Percentiles rank a stretch among this genome's conserved stretches.
These are phyloP conservation scores for Ceratosolen fusciceps DNA, from an alignment of 1,140 invertebrate genomes.

Conservation along the genomic window DNA sequence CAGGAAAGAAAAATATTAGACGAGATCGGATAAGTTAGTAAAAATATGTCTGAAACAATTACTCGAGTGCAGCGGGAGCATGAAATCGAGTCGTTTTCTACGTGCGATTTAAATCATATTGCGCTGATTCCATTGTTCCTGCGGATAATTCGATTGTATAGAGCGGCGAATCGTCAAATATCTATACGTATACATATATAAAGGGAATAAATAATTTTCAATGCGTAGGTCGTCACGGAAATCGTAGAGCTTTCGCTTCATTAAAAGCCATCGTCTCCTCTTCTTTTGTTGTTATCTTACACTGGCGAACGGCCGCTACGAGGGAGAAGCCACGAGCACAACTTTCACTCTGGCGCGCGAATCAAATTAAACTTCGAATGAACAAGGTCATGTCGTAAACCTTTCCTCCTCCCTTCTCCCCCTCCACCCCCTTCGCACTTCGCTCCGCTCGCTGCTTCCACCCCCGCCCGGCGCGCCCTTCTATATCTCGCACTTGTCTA, in stretches of 20 bases:
- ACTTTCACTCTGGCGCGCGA: constrained; percentile 20
- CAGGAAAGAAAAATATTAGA: too few species aligned
- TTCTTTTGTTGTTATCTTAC: constrained; percentile 39
- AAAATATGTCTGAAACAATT: too few species aligned
- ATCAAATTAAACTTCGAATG: constrained; percentile 49
- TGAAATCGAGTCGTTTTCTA: too few species aligned
- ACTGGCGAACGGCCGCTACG: background rate
- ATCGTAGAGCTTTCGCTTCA: background rate
- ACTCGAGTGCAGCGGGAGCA: too few species aligned
- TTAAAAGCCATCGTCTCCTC: constrained; percentile 3
- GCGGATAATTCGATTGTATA: background rate
- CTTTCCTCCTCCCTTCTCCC: constrained; percentile 12
- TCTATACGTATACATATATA: background rate
- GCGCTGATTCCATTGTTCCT: too few species aligned
- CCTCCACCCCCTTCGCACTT: background rate
- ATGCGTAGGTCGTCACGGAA: background rate
- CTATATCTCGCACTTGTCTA: too few species aligned
- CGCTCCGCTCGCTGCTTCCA: background rate
- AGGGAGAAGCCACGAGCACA: background rate
- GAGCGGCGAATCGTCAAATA: background rate
- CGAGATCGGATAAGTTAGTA: too few species aligned
- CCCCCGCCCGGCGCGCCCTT: too few species aligned
- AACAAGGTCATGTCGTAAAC: constrained; percentile 45
- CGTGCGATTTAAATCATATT: too few species aligned
- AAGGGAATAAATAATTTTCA: background rate